phyloP scores from a whole-genome alignment of 2,888 invertebrate genomes.

The Quadroppia sp. region DNA sequence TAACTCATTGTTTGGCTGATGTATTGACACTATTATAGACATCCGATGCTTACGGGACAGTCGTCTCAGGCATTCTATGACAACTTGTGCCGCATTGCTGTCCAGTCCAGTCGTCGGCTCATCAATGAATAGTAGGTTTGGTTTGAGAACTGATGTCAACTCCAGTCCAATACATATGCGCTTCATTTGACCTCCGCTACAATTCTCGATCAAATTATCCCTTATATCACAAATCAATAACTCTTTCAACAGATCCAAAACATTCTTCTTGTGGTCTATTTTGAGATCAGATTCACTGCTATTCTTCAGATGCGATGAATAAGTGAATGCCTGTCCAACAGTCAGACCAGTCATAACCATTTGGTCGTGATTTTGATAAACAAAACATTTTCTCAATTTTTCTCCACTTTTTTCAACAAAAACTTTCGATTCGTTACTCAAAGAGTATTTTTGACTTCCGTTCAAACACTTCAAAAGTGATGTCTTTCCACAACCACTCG shows the following conservation, averaged over 20 bases:
- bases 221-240: not conserved
- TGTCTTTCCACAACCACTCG: constrained; percentile 13
- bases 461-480: constrained; percentile 27
- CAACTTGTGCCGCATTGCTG: not conserved
- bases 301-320: constrained; percentile 23
- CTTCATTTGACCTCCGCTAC: no score
- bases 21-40: no score
- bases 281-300: not conserved
- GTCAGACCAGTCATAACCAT: not conserved
- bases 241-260: not conserved
- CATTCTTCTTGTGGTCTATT: not conserved
- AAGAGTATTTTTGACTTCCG: not conserved
- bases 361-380: constrained; percentile 17
- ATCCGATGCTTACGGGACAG: not conserved
- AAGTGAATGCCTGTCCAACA: constrained; percentile 17
- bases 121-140: no score
- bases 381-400: constrained; percentile 13
- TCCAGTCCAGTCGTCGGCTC: constrained; percentile 31
- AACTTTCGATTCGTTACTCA: not conserved
- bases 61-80: not conserved
- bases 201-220: not conserved
- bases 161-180: no score
- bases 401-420: not conserved
- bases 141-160: no score
- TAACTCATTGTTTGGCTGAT: no score